phyloP scores from a whole-genome alignment of 2,113 vertebrate genomes.

The Brachypteracias leptosomus region DNA sequence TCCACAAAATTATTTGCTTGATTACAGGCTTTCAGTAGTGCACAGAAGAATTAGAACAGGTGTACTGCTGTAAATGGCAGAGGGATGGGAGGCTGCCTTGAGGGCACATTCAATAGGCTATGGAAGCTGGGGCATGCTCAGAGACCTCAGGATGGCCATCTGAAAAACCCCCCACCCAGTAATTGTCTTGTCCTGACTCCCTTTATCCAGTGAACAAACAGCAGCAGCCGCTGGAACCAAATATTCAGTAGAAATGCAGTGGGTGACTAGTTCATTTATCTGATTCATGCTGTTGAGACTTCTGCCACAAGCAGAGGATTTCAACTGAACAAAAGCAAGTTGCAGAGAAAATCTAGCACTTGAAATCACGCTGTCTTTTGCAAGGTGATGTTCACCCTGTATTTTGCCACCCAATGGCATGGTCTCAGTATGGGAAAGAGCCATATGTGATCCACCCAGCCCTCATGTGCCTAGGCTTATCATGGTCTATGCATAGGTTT shows the following conservation, averaged over 20 bases:
- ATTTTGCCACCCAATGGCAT: background rate
- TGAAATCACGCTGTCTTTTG: background rate
- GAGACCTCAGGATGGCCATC: background rate
- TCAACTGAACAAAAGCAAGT: background rate
- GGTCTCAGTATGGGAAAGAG: background rate
- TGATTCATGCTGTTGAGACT: background rate
- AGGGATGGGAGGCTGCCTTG: background rate
- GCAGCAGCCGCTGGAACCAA: background rate
- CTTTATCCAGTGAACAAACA: background rate
- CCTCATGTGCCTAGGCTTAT: rapidly evolving
- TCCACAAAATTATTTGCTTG: background rate
- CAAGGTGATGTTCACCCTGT: background rate
- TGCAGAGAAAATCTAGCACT: background rate
- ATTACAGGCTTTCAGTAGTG: background rate
- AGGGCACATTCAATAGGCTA: background rate
- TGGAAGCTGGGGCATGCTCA: background rate
- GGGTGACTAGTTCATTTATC: constrained; percentile 1
- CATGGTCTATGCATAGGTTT: rapidly evolving
- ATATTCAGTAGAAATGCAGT: background rate
- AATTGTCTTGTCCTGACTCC: background rate
- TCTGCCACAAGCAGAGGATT: background rate
- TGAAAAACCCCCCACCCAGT: background rate
- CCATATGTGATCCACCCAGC: rapidly evolving
- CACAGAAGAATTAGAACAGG: background rate
- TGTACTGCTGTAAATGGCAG: background rate